Evolutionary conservation across 2,888 invertebrate genomes (phyloP).

Genomic region (Pollenia amentaria): DNA sequence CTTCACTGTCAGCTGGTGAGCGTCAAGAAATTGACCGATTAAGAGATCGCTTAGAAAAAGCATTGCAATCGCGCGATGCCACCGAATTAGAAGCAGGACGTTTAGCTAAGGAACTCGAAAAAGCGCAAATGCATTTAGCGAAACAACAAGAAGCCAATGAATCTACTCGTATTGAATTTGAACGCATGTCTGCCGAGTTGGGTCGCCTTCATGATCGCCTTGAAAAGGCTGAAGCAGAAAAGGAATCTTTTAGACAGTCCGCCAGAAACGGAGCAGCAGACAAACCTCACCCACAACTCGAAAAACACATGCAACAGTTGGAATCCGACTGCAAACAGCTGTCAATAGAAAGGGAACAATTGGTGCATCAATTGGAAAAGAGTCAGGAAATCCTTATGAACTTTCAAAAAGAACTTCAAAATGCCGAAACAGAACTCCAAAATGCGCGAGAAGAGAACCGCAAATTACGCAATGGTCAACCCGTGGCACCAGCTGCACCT

Average conservation of each 20-base stretch:
- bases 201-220: conserved; percentile 92
- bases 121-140: conserved; percentile 92
- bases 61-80: conserved; percentile 89
- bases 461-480: conserved; percentile 83
- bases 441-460: conserved; percentile 90
- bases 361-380: conserved; percentile 95
- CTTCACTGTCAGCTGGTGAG: conserved; percentile 87
- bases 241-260: conserved; percentile 91
- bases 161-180: conserved; percentile 93
- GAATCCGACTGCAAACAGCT: conserved; percentile 94
- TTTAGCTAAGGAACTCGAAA: conserved; percentile 93
- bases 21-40: conserved; percentile 93
- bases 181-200: conserved; percentile 92
- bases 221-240: conserved; percentile 91
- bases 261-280: conserved; percentile 88
- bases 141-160: conserved; percentile 94
- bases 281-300: conserved; percentile 92
- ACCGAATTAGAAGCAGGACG: conserved; percentile 94
- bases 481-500: conserved; percentile 85
- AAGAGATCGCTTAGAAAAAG: conserved; percentile 94
- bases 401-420: conserved; percentile 95
- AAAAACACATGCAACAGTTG: conserved; percentile 93
- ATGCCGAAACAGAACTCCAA: conserved; percentile 92
- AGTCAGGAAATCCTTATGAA: conserved; percentile 96
- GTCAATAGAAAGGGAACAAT: conserved; percentile 92